Evolutionary conservation across 2,797 vertebrate genomes (phyloP).

Genomic region (Masticophis lateralis): DNA sequence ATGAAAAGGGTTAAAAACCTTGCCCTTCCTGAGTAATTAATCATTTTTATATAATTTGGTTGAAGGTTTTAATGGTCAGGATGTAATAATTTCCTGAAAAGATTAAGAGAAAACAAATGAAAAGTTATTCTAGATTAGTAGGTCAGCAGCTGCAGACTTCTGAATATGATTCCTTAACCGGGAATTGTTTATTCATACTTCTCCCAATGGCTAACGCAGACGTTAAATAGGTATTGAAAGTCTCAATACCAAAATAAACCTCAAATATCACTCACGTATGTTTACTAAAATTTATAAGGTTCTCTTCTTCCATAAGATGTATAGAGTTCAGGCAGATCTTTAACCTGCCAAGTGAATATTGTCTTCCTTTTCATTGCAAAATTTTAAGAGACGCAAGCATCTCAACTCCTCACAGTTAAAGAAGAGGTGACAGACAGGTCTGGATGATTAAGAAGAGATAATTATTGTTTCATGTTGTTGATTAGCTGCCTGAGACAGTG

Average conservation of each 20-base stretch:
- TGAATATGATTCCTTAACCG: not conserved
- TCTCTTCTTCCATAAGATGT: not conserved
- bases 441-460: constrained; percentile 47
- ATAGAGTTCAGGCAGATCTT: constrained; percentile 5
- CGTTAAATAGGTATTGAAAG: not conserved
- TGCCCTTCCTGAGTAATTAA: constrained; percentile 15
- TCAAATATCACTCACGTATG: not conserved
- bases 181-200: not conserved
- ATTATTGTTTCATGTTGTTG: constrained; percentile 54
- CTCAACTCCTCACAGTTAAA: constrained; percentile 42
- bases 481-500: constrained; percentile 36
- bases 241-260: not conserved
- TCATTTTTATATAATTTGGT: not conserved
- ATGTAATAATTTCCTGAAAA: not conserved
- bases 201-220: not conserved
- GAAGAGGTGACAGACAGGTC: constrained; percentile 31
- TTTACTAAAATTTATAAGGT: not conserved
- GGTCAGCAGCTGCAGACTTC: not conserved
- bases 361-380: constrained; percentile 1
- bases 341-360: constrained; percentile 32
- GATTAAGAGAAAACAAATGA: not conserved
- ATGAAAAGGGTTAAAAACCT: not conserved
- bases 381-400: constrained; percentile 37
- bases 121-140: not conserved
- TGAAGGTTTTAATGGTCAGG: not conserved